Percentiles rank a stretch among this genome's conserved stretches.
Evolutionary conservation across 2,888 invertebrate species (phyloP).

Genomic region (Oligia latruncula): DNA sequence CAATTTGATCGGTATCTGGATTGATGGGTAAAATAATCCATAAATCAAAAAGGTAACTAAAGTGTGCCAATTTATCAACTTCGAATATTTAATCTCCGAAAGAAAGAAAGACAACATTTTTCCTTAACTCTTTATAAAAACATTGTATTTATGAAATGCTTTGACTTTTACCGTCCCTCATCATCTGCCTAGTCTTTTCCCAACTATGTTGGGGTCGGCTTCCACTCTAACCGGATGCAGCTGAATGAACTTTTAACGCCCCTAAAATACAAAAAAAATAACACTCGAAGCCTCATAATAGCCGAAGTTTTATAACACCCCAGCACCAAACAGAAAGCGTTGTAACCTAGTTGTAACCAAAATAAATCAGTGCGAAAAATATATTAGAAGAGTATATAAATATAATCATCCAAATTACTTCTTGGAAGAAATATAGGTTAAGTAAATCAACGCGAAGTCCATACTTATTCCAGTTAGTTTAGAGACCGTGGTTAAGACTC

Average conservation of each 20-base stretch:
- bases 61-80: neutral
- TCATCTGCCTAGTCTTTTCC: no score
- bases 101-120: neutral
- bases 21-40: constrained; percentile 1
- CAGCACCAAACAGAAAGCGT: constrained; percentile 32
- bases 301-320: constrained; percentile 6
- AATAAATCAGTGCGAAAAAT: constrained; percentile 32
- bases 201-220: no score
- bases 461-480: constrained; percentile 34
- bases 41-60: neutral
- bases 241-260: neutral
- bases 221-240: no score
- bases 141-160: neutral
- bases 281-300: neutral
- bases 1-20: neutral
- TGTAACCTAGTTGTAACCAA: constrained; percentile 20
- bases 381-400: constrained; percentile 15
- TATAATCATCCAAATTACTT: constrained; percentile 45
- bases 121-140: neutral
- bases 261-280: neutral
- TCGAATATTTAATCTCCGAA: neutral
- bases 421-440: constrained; percentile 57
- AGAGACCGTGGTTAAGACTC: constrained; percentile 23
- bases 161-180: neutral
- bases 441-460: constrained; percentile 43